These are phyloP conservation scores for Linhomoeus sp. DNA, from an alignment of 2,888 invertebrate genomes.

Conservation along the genomic window DNA sequence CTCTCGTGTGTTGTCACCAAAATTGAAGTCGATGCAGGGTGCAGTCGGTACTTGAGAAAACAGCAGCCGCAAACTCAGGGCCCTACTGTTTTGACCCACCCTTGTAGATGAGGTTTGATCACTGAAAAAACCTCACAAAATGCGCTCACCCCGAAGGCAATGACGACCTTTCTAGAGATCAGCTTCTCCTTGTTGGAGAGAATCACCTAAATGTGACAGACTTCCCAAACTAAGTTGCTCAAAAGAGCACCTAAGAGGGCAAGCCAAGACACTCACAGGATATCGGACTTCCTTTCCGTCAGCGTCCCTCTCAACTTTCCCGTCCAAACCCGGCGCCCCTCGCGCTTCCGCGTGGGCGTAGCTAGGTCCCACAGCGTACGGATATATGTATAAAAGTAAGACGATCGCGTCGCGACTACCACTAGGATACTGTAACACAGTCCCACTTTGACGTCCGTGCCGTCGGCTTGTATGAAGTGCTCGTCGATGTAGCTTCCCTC, in stretches of 20 bases:
- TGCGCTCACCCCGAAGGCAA: slow-evolving; percentile 33
- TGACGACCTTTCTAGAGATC: slow-evolving; percentile 87
- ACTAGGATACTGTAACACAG: too few relatives aligned
- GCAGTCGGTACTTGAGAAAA: too few relatives aligned
- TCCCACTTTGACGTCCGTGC: slow-evolving; percentile 49
- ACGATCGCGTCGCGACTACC: not conserved
- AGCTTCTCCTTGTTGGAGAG: slow-evolving; percentile 88
- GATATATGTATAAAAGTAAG: too few relatives aligned
- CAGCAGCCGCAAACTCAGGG: too few relatives aligned
- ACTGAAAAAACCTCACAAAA: not conserved
- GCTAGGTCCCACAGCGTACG: slow-evolving; percentile 97
- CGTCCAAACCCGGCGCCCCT: slow-evolving; percentile 92
- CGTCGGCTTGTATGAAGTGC: slow-evolving; percentile 99
- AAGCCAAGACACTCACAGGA: slow-evolving; percentile 47
- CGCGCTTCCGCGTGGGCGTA: slow-evolving; percentile 98
- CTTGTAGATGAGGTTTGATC: too few relatives aligned
- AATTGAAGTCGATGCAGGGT: too few relatives aligned
- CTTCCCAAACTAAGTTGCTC: too few relatives aligned
- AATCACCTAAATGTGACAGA: slow-evolving; percentile 64
- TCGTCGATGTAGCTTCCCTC: slow-evolving; percentile 98
- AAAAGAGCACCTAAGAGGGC: not conserved
- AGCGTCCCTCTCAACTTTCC: slow-evolving; percentile 90
- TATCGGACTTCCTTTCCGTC: slow-evolving; percentile 90
- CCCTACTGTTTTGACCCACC: too few relatives aligned
- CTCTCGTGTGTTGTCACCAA: too few relatives aligned